These are phyloP conservation scores for Catocala sponsa DNA, from an alignment of 2,888 invertebrate species.

Conservation along the genomic window DNA sequence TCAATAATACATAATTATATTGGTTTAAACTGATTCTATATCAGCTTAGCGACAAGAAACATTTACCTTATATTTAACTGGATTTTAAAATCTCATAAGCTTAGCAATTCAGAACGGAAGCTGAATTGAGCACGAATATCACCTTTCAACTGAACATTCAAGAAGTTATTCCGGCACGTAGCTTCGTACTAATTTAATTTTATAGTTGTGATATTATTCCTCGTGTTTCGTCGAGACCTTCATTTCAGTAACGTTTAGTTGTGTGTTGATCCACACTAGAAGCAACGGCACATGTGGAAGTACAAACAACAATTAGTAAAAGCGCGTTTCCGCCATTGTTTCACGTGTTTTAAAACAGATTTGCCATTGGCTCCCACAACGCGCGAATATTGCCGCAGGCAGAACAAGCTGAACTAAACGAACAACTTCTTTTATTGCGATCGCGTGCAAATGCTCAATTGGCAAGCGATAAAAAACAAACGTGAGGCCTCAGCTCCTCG, in stretches of 20 bases:
- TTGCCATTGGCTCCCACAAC: slow-evolving; percentile 27
- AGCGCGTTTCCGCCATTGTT: slow-evolving; percentile 27
- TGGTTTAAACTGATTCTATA: too few species aligned
- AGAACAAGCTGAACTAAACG: slow-evolving; percentile 39
- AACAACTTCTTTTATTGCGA: slow-evolving; percentile 48
- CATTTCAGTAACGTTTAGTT: too few species aligned
- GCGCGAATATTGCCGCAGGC: slow-evolving; percentile 23
- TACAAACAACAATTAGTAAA: slow-evolving; percentile 7
- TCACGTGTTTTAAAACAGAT: slow-evolving; percentile 28
- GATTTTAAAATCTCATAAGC: slow-evolving; percentile 35
- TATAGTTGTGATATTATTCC: slow-evolving; percentile 33
- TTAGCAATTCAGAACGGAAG: slow-evolving; percentile 32
- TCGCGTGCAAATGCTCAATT: slow-evolving; percentile 49
- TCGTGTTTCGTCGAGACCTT: slow-evolving; percentile 26
- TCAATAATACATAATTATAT: too few species aligned
- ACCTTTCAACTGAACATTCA: neutral
- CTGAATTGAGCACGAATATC: slow-evolving; percentile 35
- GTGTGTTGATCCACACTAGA: too few species aligned
- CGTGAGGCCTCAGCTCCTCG: slow-evolving; percentile 14
- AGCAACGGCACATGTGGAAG: neutral
- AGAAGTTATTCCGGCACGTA: slow-evolving; percentile 30
- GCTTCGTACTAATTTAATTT: slow-evolving; percentile 45
- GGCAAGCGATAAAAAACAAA: slow-evolving; percentile 46
- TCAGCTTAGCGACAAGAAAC: neutral
- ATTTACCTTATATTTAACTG: slow-evolving; percentile 14